These are phyloP conservation scores for Gymnarchus niloticus DNA, from an alignment of 2,113 vertebrate species.

Conservation along the genomic window DNA sequence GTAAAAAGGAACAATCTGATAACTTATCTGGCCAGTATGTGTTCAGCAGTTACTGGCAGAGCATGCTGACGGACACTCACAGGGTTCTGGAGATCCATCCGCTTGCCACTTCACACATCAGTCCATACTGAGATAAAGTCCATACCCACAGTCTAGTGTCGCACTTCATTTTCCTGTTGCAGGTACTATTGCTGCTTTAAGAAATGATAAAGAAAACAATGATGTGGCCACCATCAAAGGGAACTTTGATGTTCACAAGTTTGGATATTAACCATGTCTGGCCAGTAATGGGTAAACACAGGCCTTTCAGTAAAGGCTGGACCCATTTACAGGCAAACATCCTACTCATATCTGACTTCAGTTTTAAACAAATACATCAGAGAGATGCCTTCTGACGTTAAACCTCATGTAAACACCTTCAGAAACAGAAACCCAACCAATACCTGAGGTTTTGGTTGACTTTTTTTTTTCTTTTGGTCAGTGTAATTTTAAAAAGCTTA, in stretches of 20 bases:
- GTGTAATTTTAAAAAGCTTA: neutral
- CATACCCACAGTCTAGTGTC: neutral
- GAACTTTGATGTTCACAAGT: neutral
- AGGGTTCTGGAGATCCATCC: neutral
- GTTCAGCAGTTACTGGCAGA: neutral
- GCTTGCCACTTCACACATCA: neutral
- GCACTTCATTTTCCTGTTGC: neutral
- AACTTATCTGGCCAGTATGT: neutral
- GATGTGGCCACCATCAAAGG: neutral
- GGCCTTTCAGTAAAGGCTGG: neutral
- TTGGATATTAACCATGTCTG: neutral
- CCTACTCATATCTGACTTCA: constrained; percentile 13
- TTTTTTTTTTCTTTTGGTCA: neutral
- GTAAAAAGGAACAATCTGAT: neutral
- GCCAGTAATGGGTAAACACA: neutral
- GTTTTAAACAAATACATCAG: constrained; percentile 2
- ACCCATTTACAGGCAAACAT: constrained; percentile 10
- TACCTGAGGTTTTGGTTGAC: neutral
- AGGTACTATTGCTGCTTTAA: neutral
- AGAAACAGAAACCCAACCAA: neutral
- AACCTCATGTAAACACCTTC: constrained; percentile 11
- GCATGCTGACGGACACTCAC: neutral
- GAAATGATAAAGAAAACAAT: neutral
- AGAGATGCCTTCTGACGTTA: neutral
- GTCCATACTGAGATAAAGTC: neutral